phyloP scores from a whole-genome alignment of 2,888 invertebrate species.

The Stenoptilia bipunctidactyla region DNA sequence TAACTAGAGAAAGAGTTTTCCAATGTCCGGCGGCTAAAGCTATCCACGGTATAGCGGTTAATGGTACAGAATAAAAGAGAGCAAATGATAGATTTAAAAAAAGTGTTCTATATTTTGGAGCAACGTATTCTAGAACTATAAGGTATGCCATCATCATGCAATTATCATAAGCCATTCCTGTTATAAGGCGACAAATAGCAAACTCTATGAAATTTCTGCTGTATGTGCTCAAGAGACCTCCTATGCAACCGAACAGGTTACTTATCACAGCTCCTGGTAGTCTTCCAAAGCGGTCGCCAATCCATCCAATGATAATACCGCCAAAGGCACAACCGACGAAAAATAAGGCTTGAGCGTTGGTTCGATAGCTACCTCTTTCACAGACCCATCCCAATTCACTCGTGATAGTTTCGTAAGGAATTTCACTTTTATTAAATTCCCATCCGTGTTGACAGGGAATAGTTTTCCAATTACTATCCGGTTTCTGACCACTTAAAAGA shows the following conservation, averaged over 20 bases:
- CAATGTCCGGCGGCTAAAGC: conserved; percentile 41
- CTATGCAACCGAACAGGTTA: conserved; percentile 34
- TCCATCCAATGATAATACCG: conserved; percentile 38
- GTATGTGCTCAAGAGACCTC: conserved; percentile 32
- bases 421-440: conserved; percentile 46
- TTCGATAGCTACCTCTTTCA: conserved; percentile 39
- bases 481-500: conserved; percentile 20
- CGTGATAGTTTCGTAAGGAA: conserved; percentile 42
- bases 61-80: conserved; percentile 31
- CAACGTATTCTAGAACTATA: conserved; percentile 38
- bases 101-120: conserved; percentile 44
- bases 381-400: conserved; percentile 50
- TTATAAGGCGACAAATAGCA: conserved; percentile 34
- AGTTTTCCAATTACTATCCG: conserved; percentile 27
- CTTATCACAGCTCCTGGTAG: conserved; percentile 34
- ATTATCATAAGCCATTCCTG: conserved; percentile 47
- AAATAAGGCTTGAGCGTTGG: conserved; percentile 40
- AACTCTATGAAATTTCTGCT: conserved; percentile 30
- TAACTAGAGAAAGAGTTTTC: conserved; percentile 36
- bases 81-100: conserved; percentile 40
- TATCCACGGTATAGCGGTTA: conserved; percentile 37
- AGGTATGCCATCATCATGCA: conserved; percentile 49
- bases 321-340: conserved; percentile 45
- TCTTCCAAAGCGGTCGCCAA: conserved; percentile 41
- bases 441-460: conserved; percentile 36